These are phyloP conservation scores for Hydrotaea diabolus DNA, from an alignment of 2,888 invertebrate species.

Conservation along the genomic window DNA sequence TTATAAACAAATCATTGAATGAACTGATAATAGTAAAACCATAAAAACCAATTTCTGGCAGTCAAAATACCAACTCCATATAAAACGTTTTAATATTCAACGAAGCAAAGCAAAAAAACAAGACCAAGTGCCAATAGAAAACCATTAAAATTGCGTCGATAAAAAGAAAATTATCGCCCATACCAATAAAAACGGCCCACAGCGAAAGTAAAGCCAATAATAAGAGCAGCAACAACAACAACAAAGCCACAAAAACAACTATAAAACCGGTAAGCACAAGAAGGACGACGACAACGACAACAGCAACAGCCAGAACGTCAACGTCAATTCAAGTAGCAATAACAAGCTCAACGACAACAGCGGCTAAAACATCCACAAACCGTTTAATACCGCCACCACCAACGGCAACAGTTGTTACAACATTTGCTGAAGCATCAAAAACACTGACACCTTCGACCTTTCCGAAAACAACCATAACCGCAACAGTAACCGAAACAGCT, in stretches of 20 bases:
- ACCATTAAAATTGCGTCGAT: constrained; percentile 79
- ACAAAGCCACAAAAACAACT: background rate
- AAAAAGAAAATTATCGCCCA: constrained; percentile 78
- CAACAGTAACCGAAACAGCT: constrained; percentile 24
- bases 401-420: constrained; percentile 61
- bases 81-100: constrained; percentile 46
- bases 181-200: constrained; percentile 68
- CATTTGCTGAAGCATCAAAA: constrained; percentile 54
- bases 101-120: constrained; percentile 42
- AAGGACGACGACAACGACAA: too few species aligned
- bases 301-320: constrained; percentile 52
- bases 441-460: constrained; percentile 55
- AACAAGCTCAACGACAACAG: constrained; percentile 32
- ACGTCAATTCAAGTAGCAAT: constrained; percentile 36
- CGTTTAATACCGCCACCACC: constrained; percentile 42
- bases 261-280: constrained; percentile 30
- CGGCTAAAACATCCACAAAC: constrained; percentile 47
- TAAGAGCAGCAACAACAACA: constrained; percentile 5
- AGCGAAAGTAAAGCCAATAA: constrained; percentile 17
- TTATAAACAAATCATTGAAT: constrained; percentile 38
- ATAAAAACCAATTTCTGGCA: constrained; percentile 51
- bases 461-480: constrained; percentile 40
- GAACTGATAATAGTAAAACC: constrained; percentile 43
- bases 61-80: constrained; percentile 46
- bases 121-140: constrained; percentile 70